Evolutionary conservation across 2,113 vertebrate species (phyloP), one percentile per base, ranked within the genome.

Genomic region (Thermophis baileyi): DNA sequence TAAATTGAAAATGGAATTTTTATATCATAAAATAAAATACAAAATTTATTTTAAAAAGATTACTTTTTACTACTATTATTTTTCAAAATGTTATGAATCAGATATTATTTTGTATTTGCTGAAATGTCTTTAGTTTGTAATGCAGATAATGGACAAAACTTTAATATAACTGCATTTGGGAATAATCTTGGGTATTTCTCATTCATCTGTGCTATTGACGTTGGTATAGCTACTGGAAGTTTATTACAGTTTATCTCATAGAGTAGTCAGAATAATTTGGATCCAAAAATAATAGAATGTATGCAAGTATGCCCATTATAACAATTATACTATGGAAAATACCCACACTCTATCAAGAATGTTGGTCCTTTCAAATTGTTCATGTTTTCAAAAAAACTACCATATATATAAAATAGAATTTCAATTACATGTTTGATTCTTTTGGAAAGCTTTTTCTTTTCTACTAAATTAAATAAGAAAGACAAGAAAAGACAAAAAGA

Each of bases 101-200:
- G 88, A 46, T 3, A 46, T 46, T 25, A 0, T n/a, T 94, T 95
- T 91, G 35, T 91, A 93, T 96, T 97, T 96, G 91, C 93, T 95
- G 87, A 93, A 46, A 46, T 46, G 44, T 46, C 44, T 46, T 93
- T 91, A 96, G 91, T 91, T 93, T 94, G 88, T 95, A 97, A 96
- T 97, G 95, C 91, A 97, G 90, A 94, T 92, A 97, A 89, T 96
- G 95, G 93, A 95, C 94, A 95, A 90, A 97, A 96, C 95, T 96
- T 93, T 96, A 96, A 97, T 97, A 94, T 96, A 97, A 97, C 94
- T 96, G 96, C 87, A 97, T 97, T 97, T 97, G 91, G 95, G 93
- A 93, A 96, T 94, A 96, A 96, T 95, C 85, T 0, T 89, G 95
- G 97, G 96, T 94, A 93, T 87, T 94, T 92, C 91, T 95, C 93